Evolutionary conservation across 2,888 invertebrate genomes (phyloP), one percentile per base, ranked within the genome.

Genomic region (Eupithecia dodoneata): DNA sequence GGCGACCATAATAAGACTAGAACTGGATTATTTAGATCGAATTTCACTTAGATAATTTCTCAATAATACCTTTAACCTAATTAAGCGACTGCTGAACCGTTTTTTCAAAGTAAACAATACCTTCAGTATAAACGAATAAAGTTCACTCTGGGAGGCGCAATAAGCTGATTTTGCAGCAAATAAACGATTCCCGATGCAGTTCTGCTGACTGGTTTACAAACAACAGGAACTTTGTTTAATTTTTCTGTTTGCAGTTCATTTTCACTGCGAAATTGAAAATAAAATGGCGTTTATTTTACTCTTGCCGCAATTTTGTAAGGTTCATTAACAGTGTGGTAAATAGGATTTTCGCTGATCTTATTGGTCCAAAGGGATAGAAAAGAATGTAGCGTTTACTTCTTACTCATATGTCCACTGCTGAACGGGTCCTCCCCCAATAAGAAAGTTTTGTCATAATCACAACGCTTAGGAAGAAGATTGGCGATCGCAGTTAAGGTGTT

Each of bases 141-240:
- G 49, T 18, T 47, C 52, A 69, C 76, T 76, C 71, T 78, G 63
- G 78, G 73, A 74, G 72, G 63, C n/a, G 55, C 2, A 66, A 75
- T 77, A 72, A 75, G 66, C 73, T 78, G 73, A 76, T 74, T 67
- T 65, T 69, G 30, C 49, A 74, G 49, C 59, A 76, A 78, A 76
- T 74, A 78, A 71, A 52, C 75, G 59, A 71, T 76, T 63, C 18
- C 70, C 71, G 71, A 52, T 76, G 78, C 73, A 75, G 71, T 76
- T 74, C 30, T 45, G 78, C 71, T 69, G 71, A 76, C 70, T 65
- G 66, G 6, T 66, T 30, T 30, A 44, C 71, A 73, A 78, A 78
- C 71, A 71, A 72, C 59, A 47, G 42, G 10, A 73, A 74, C 63
- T 63, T 74, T 70, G 74, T 76, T 76, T 52, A 74, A 65, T 74